Percentiles rank a stretch among this genome's conserved stretches.
phyloP scores from a whole-genome alignment of 2,888 invertebrate genomes.

The Rhopalosiphum nymphaeae region DNA sequence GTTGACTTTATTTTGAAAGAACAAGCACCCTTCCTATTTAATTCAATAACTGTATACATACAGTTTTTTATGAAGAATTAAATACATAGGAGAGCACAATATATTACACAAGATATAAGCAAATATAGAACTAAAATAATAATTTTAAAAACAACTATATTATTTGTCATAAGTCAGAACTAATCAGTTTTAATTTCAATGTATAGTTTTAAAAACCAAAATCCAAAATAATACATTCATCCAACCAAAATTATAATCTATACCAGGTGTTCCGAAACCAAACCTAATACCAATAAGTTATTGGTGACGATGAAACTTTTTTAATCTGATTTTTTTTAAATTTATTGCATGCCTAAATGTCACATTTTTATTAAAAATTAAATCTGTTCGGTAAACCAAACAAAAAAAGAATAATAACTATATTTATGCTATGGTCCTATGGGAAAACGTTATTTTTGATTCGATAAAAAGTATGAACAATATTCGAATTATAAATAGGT shows the following conservation, averaged over 20 bases:
- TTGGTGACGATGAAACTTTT: neutral
- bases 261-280: neutral
- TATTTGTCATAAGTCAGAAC: neutral
- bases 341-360: neutral
- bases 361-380: neutral
- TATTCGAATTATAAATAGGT: neutral
- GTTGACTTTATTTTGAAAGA: neutral
- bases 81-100: neutral
- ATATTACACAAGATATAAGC: neutral
- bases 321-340: neutral
- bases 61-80: neutral
- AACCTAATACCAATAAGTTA: conserved; percentile 4
- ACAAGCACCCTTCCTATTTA: neutral
- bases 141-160: neutral
- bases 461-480: neutral
- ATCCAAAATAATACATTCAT: neutral
- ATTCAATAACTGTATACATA: neutral
- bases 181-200: neutral
- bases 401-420: neutral
- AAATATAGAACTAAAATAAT: neutral
- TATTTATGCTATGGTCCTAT: neutral
- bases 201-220: neutral
- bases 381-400: neutral
- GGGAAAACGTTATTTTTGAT: neutral
- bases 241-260: neutral